Evolutionary conservation across 2,797 vertebrate genomes (phyloP).

Genomic region (Trichosurus vulpecula): DNA sequence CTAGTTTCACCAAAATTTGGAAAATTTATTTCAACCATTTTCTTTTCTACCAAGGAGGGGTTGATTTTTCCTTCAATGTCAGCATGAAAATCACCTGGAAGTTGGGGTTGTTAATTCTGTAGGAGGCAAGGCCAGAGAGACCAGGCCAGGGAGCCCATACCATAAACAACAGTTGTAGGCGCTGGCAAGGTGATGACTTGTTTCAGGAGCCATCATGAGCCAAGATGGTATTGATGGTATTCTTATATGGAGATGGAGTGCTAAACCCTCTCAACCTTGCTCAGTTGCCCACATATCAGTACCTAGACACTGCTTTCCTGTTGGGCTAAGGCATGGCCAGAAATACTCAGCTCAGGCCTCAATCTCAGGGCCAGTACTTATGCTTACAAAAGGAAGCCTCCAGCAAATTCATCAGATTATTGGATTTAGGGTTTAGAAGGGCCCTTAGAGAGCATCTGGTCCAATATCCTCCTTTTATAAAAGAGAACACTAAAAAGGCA

Average conservation of each 20-base stretch:
- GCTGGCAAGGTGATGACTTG: neutral
- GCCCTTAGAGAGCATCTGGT: neutral
- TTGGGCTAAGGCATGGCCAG: neutral
- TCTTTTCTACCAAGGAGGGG: conserved; percentile 9
- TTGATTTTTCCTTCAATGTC: neutral
- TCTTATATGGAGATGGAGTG: neutral
- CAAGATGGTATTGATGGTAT: neutral
- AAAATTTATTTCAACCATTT: conserved; percentile 47
- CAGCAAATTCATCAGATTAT: neutral
- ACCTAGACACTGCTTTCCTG: neutral
- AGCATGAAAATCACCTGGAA: conserved; percentile 21
- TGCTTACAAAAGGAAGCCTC: neutral
- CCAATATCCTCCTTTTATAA: neutral
- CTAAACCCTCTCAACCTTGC: neutral
- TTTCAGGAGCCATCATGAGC: neutral
- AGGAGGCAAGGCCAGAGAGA: neutral
- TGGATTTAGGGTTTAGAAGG: neutral
- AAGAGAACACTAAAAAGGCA: neutral
- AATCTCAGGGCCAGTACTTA: neutral
- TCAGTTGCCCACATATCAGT: neutral
- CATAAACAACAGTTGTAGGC: neutral
- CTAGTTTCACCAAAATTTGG: conserved; percentile 38
- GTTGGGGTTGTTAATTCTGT: neutral
- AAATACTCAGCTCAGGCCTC: neutral
- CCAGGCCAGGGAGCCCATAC: neutral